Conservation (phyloP, 1,140 invertebrate species). For the Drosophila arizonae region DNA sequence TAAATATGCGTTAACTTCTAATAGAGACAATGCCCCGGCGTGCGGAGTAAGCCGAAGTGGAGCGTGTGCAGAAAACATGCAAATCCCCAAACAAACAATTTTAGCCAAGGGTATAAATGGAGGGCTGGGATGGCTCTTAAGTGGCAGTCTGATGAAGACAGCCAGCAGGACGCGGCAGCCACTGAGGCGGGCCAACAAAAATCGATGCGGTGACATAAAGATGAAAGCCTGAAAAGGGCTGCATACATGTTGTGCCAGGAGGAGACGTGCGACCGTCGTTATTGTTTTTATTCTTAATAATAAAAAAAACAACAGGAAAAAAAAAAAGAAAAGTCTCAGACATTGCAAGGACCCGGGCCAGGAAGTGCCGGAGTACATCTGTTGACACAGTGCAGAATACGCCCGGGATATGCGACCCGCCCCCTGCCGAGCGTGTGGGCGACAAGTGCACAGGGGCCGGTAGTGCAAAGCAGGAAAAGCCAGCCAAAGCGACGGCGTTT, state of each 20-base stretch:
- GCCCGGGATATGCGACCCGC: background rate
- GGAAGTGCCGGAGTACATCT: constrained; percentile 21
- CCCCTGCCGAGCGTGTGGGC: background rate
- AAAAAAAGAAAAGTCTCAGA: constrained; percentile 11
- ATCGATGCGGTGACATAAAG: constrained; percentile 74
- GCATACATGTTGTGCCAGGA: constrained; percentile 7
- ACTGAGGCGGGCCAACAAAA: constrained; percentile 30
- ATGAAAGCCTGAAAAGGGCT: constrained; percentile 67
- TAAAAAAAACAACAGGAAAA: constrained; percentile 9
- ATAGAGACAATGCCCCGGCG: constrained; percentile 44
- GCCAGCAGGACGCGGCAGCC: constrained; percentile 1
- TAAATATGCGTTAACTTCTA: constrained; percentile 80
- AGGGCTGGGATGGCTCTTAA: constrained; percentile 45
- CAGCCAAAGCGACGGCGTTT: constrained; percentile 1
- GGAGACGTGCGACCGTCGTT: constrained; percentile 34
- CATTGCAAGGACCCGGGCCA: constrained; percentile 3
- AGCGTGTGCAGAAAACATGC: constrained; percentile 69
- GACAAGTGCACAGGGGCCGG: constrained; percentile 18
- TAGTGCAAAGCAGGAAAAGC: background rate
- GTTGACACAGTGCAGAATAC: constrained; percentile 44
- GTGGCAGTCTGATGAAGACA: constrained; percentile 46
- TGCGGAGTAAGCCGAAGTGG: background rate
- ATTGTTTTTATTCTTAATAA: constrained; percentile 69
- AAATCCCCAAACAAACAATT: constrained; percentile 81
- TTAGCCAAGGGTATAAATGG: constrained; percentile 59